A percentile compares a stretch with the other conserved stretches of the same genome.
Evolutionary conservation across 2,797 vertebrate species (phyloP).

Genomic region (Lophura swinhoii): DNA sequence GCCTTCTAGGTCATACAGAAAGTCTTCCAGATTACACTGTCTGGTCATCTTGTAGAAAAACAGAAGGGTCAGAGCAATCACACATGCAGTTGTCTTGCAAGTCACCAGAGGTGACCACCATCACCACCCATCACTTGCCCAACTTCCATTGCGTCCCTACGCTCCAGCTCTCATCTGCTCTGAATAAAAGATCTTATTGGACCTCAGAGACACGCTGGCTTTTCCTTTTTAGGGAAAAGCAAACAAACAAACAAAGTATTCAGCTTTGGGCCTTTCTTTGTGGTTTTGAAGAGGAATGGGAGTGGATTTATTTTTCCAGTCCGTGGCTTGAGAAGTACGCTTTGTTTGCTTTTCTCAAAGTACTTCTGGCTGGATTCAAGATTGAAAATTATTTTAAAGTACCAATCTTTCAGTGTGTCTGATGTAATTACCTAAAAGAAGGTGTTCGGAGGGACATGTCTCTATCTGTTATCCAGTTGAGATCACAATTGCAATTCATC

Average conservation of each 20-base stretch:
- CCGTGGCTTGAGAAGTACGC: neutral
- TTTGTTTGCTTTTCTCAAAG: neutral
- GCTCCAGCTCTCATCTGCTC: constrained; percentile 17
- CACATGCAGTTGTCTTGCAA: neutral
- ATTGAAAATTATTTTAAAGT: neutral
- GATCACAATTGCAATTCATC: neutral
- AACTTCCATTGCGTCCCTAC: neutral
- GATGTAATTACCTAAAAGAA: neutral
- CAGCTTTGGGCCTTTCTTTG: neutral
- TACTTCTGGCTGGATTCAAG: neutral
- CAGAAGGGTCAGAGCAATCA: neutral
- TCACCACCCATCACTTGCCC: neutral
- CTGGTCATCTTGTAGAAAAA: neutral
- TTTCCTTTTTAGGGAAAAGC: constrained; percentile 46
- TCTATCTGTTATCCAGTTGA: neutral
- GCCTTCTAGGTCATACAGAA: neutral
- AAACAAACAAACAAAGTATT: constrained; percentile 48
- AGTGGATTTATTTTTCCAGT: neutral
- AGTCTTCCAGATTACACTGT: neutral
- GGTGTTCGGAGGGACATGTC: neutral
- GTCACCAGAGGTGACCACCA: neutral
- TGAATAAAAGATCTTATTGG: neutral
- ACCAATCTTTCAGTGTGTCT: neutral
- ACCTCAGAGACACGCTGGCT: neutral
- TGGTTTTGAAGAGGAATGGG: constrained; percentile 9